Conservation (phyloP, 2,888 invertebrate species). For the Acanthopleura granulata region DNA sequence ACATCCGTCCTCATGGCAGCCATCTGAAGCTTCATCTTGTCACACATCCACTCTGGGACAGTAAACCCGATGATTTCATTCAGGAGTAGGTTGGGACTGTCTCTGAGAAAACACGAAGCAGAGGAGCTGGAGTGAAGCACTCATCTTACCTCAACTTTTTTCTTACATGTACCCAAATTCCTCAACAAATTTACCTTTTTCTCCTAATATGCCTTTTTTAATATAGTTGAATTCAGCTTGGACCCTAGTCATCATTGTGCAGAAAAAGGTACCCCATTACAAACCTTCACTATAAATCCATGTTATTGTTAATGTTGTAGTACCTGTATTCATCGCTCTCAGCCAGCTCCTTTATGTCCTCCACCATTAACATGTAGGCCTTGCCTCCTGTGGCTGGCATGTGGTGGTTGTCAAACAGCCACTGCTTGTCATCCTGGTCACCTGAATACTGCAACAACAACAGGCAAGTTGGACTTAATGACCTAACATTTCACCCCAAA, state of each 20-base stretch:
- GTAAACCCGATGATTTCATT: slow-evolving; percentile 82
- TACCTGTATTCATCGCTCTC: slow-evolving; percentile 79
- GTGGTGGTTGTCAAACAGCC: slow-evolving; percentile 82
- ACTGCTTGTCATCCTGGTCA: slow-evolving; percentile 85
- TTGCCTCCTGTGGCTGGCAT: slow-evolving; percentile 85
- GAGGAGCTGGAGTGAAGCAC: no score
- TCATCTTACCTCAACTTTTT: no score
- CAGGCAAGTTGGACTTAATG: no score
- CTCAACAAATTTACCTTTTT: no score
- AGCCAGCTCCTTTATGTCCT: slow-evolving; percentile 83
- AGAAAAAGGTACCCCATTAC: no score
- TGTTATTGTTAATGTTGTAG: no score
- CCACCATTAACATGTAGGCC: slow-evolving; percentile 83
- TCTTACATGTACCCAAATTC: no score
- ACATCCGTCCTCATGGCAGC: slow-evolving; percentile 67
- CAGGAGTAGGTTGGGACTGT: slow-evolving; percentile 53
- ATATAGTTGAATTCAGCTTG: no score
- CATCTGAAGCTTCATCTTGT: slow-evolving; percentile 81
- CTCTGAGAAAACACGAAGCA: slow-evolving; percentile 37
- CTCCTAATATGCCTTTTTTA: no score
- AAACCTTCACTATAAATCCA: no score
- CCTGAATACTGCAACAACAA: slow-evolving; percentile 76
- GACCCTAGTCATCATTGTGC: no score
- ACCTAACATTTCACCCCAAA: no score
- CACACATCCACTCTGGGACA: slow-evolving; percentile 81